Evolutionary conservation across 2,113 vertebrate genomes (phyloP).

Genomic region (Dinomys branickii): DNA sequence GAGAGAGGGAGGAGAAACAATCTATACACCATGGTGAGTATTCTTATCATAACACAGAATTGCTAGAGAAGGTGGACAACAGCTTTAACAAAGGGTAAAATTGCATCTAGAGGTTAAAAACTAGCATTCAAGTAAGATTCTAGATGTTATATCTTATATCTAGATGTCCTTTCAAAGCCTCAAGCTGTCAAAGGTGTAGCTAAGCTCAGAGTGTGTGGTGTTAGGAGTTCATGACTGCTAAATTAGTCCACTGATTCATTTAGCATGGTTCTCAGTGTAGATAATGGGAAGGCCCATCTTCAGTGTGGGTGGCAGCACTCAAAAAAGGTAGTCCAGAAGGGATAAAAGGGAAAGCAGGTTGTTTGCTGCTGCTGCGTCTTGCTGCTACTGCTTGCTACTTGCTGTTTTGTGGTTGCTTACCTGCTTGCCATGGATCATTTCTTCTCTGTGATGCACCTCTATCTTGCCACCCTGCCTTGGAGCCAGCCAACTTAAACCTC

Average conservation of each 20-base stretch:
- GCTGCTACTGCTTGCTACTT: not conserved
- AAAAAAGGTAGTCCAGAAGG: not conserved
- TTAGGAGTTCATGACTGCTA: not conserved
- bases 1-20: not conserved
- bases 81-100: not conserved
- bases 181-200: not conserved
- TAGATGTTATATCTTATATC: not conserved
- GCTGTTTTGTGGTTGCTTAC: not conserved
- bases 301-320: not conserved
- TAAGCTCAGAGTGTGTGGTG: not conserved
- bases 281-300: not conserved
- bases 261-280: not conserved
- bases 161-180: not conserved
- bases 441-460: not conserved
- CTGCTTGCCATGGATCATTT: not conserved
- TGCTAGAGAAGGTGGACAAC: not conserved
- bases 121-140: not conserved
- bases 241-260: not conserved
- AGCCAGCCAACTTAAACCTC: not conserved
- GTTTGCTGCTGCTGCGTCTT: not conserved
- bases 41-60: not conserved
- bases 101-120: not conserved
- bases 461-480: not conserved
- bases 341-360: not conserved
- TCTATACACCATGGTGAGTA: not conserved